A percentile compares a stretch with the other conserved stretches of the same genome.
Conservation (phyloP, 2,113 vertebrate species). For the Salvator merianae region DNA sequence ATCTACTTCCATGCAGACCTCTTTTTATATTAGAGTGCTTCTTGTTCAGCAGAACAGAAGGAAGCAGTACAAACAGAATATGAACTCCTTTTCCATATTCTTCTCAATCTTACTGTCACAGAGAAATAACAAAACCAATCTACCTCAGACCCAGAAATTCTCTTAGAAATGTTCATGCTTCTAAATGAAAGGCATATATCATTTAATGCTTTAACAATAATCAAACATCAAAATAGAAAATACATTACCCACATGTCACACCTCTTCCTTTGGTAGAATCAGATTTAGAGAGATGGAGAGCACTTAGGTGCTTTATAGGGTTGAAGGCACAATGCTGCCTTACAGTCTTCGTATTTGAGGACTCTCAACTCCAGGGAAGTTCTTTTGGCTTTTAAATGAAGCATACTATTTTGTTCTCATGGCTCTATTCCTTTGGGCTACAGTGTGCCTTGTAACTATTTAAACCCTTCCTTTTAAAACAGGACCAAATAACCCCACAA, state of each 20-base stretch:
- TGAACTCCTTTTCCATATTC: neutral
- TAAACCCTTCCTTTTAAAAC: neutral
- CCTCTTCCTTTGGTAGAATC: neutral
- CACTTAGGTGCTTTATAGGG: neutral
- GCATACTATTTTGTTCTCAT: neutral
- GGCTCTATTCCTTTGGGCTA: neutral
- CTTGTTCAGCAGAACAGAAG: conserved; percentile 5
- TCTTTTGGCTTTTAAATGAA: neutral
- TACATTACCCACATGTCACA: neutral
- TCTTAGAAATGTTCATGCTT: neutral
- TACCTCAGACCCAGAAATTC: no score
- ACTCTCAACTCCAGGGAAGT: neutral
- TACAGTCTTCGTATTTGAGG: neutral
- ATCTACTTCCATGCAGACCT: neutral
- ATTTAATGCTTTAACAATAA: no score
- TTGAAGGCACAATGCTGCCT: neutral
- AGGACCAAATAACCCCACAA: neutral
- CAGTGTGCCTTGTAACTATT: neutral
- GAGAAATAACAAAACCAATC: neutral
- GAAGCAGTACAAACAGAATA: neutral
- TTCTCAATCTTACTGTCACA: neutral
- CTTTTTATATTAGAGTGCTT: neutral
- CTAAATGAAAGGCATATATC: neutral
- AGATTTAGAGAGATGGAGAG: no score
- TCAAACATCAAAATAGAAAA: neutral